Evolutionary conservation across 2,888 invertebrate species (phyloP).

Genomic region (Lasioglossum oenotherae): DNA sequence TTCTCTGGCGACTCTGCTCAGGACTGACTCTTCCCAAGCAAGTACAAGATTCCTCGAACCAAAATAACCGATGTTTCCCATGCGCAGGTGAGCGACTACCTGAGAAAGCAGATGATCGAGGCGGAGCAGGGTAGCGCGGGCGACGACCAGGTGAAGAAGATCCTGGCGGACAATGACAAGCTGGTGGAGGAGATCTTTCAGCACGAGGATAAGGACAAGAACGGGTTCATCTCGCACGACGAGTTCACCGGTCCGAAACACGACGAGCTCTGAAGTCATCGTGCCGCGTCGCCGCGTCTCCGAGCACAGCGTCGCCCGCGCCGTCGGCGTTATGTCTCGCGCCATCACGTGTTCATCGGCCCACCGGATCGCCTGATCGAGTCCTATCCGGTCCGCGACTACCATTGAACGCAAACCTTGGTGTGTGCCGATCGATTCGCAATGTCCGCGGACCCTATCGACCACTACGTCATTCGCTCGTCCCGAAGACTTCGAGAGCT

Average conservation of each 20-base stretch:
- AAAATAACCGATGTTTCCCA: constrained; percentile 22
- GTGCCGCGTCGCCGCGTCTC: constrained; percentile 60
- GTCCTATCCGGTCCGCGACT: constrained; percentile 42
- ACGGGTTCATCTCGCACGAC: constrained; percentile 97
- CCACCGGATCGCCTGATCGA: constrained; percentile 58
- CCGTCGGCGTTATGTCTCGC: constrained; percentile 58
- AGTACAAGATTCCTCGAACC: accelerated
- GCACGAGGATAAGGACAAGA: constrained; percentile 98
- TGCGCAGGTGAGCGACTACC: constrained; percentile 94
- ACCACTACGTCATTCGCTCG: constrained; percentile 1
- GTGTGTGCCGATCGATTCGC: constrained; percentile 19
- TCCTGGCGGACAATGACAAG: constrained; percentile 95
- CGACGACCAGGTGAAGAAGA: constrained; percentile 92
- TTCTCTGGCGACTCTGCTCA: too few relatives aligned
- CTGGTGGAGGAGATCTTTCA: constrained; percentile 98
- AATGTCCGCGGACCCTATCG: constrained; percentile 10
- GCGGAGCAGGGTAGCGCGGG: constrained; percentile 87
- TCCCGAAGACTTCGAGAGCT: not conserved
- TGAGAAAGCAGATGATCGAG: constrained; percentile 96
- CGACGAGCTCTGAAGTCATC: constrained; percentile 93
- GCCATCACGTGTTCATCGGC: constrained; percentile 71
- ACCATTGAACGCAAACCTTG: constrained; percentile 22
- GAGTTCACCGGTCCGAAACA: constrained; percentile 99
- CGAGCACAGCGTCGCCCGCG: constrained; percentile 55
- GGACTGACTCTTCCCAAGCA: too few relatives aligned